Evolutionary conservation across 2,797 vertebrate species (phyloP).

Genomic region (Brachyrhaphis roseni): DNA sequence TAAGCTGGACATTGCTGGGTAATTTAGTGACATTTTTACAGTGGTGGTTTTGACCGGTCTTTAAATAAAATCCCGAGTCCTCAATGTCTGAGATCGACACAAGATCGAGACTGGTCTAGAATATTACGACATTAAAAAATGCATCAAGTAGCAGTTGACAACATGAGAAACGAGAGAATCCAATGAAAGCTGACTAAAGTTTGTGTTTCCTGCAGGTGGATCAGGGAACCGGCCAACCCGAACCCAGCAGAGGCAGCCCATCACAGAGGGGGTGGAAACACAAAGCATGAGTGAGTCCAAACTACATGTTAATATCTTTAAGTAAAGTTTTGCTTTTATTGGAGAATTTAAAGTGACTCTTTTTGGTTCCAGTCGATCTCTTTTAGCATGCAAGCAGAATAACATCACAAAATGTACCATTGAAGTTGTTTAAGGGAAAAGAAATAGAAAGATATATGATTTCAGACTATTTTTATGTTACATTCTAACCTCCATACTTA

Average conservation of each 20-base stretch:
- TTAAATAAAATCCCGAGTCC: too few species aligned
- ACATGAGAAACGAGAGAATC: background rate
- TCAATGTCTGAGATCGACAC: too few species aligned
- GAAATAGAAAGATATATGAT: background rate
- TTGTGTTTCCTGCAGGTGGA: conserved; percentile 77
- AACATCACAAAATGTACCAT: background rate
- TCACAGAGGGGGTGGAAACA: conserved; percentile 80
- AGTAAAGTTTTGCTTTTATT: background rate
- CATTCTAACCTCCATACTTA: background rate
- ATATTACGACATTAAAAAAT: too few species aligned
- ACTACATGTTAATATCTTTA: background rate
- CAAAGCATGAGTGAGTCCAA: conserved; percentile 90
- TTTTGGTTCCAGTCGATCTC: too few species aligned
- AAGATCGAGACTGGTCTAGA: too few species aligned
- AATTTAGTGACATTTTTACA: too few species aligned
- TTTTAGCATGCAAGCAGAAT: too few species aligned
- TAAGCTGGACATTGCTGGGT: too few species aligned
- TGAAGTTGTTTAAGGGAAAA: background rate
- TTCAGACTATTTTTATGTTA: background rate
- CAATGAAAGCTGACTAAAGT: background rate
- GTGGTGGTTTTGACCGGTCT: too few species aligned
- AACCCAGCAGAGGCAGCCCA: conserved; percentile 74
- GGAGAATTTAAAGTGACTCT: too few species aligned
- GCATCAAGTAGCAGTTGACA: background rate
- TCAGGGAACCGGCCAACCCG: conserved; percentile 63